These are phyloP conservation scores for Marronus borbonicus DNA, from an alignment of 2,888 invertebrate species.

Conservation along the genomic window DNA sequence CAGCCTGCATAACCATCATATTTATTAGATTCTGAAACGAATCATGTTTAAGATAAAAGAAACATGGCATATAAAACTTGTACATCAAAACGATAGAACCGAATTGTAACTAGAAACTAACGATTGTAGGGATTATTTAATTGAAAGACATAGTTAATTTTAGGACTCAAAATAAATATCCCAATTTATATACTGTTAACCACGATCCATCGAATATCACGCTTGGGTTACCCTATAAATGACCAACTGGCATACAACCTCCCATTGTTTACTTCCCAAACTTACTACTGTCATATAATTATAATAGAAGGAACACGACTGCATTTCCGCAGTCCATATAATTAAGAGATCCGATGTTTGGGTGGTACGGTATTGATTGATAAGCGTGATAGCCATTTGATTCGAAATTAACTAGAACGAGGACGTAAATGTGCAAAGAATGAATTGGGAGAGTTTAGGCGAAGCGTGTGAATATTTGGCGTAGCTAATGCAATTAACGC, in stretches of 20 bases:
- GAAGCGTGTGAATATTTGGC: constrained; percentile 69
- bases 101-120: not conserved
- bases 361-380: constrained; percentile 42
- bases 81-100: no score
- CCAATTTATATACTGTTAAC: constrained; percentile 63
- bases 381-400: constrained; percentile 38
- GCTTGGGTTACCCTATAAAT: constrained; percentile 54
- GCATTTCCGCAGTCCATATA: constrained; percentile 54
- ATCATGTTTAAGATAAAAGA: no score
- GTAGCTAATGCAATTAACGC: constrained; percentile 68
- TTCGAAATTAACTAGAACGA: constrained; percentile 41
- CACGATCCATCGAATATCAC: constrained; percentile 59
- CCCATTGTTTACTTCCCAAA: constrained; percentile 44
- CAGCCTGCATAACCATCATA: no score
- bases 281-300: constrained; percentile 51
- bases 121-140: not conserved
- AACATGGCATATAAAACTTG: no score
- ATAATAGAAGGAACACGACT: constrained; percentile 49
- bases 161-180: constrained; percentile 55
- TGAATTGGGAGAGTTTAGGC: constrained; percentile 57
- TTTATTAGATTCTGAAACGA: no score
- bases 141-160: not conserved
- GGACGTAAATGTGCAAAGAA: constrained; percentile 15
- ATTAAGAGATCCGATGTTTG: constrained; percentile 41
- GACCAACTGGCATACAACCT: constrained; percentile 56